Evolutionary conservation across 2,797 vertebrate genomes (phyloP).

Genomic region (Gastrophryne carolinensis): DNA sequence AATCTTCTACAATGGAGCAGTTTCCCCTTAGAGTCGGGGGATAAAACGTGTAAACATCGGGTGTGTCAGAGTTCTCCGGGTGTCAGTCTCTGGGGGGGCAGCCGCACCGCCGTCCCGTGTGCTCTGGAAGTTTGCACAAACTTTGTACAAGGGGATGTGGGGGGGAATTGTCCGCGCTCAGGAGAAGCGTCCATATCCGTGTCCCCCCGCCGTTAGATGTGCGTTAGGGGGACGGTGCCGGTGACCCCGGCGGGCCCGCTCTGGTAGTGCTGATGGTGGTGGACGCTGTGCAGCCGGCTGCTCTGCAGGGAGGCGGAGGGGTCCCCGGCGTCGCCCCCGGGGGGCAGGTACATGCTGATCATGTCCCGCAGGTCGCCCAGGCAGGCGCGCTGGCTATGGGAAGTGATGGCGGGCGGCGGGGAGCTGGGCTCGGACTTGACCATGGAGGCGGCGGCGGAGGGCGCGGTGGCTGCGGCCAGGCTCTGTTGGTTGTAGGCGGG

Average conservation of each 20-base stretch:
- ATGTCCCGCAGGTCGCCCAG: slow-evolving; percentile 97
- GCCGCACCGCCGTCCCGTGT: no score
- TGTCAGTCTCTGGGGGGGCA: no score
- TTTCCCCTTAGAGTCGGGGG: slow-evolving; percentile 75
- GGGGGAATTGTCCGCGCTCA: slow-evolving; percentile 56
- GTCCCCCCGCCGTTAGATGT: slow-evolving; percentile 86
- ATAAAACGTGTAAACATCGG: slow-evolving; percentile 83
- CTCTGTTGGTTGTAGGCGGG: slow-evolving; percentile 86
- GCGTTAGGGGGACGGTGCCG: slow-evolving; percentile 95
- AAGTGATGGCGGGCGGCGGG: slow-evolving; percentile 89
- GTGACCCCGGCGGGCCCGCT: slow-evolving; percentile 90
- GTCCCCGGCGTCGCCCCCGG: slow-evolving; percentile 90
- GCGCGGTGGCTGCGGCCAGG: slow-evolving; percentile 83
- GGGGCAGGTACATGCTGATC: slow-evolving; percentile 99
- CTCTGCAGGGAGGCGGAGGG: slow-evolving; percentile 84
- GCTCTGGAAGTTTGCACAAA: slow-evolving; percentile 56
- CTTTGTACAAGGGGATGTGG: no score
- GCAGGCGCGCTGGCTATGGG: slow-evolving; percentile 94
- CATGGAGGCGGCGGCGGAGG: slow-evolving; percentile 88
- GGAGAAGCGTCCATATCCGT: background rate
- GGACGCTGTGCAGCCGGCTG: slow-evolving; percentile 93
- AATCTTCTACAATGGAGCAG: no score
- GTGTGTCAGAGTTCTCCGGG: slow-evolving; percentile 51
- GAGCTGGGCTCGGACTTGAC: slow-evolving; percentile 97
- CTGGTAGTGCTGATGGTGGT: slow-evolving; percentile 97